Conservation (phyloP, 2,888 invertebrate genomes). For the Amiota mariae region DNA sequence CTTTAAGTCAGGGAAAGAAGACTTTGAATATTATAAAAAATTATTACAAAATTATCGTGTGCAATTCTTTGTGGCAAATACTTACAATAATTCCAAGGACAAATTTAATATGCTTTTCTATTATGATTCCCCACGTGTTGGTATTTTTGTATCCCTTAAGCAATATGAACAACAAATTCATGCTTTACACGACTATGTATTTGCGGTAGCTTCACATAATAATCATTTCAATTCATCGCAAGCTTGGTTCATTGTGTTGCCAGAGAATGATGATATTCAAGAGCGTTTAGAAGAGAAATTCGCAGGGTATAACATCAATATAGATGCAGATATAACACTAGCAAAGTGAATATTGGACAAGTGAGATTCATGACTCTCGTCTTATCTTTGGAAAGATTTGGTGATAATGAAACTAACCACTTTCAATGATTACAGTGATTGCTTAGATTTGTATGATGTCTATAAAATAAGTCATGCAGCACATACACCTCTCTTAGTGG, state of each 20-base stretch:
- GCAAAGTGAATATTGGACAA: slow-evolving; percentile 44
- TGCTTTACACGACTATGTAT: slow-evolving; percentile 41
- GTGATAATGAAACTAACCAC: background rate
- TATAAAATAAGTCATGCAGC: slow-evolving; percentile 56
- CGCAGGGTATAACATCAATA: slow-evolving; percentile 52
- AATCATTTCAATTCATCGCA: slow-evolving; percentile 61
- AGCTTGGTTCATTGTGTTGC: slow-evolving; percentile 61
- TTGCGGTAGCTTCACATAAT: slow-evolving; percentile 47
- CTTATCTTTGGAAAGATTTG: no score
- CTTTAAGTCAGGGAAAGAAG: slow-evolving; percentile 23
- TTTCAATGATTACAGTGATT: slow-evolving; percentile 42
- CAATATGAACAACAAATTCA: background rate
- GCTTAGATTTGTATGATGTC: slow-evolving; percentile 61
- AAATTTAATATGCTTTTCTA: slow-evolving; percentile 56
- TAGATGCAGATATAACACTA: slow-evolving; percentile 68
- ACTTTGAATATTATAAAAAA: slow-evolving; percentile 43
- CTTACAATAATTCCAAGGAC: background rate
- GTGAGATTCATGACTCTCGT: slow-evolving; percentile 35
- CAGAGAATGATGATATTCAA: background rate
- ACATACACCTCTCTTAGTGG: slow-evolving; percentile 46
- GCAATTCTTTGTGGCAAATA: slow-evolving; percentile 52
- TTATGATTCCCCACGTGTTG: slow-evolving; percentile 54
- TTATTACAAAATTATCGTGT: slow-evolving; percentile 55
- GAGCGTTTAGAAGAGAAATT: slow-evolving; percentile 45
- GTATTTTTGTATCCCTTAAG: slow-evolving; percentile 51